A percentile compares a stretch with the other conserved stretches of the same genome.
These are phyloP conservation scores for Lipophrys pholis DNA, from an alignment of 2,113 vertebrate species.

Conservation along the genomic window DNA sequence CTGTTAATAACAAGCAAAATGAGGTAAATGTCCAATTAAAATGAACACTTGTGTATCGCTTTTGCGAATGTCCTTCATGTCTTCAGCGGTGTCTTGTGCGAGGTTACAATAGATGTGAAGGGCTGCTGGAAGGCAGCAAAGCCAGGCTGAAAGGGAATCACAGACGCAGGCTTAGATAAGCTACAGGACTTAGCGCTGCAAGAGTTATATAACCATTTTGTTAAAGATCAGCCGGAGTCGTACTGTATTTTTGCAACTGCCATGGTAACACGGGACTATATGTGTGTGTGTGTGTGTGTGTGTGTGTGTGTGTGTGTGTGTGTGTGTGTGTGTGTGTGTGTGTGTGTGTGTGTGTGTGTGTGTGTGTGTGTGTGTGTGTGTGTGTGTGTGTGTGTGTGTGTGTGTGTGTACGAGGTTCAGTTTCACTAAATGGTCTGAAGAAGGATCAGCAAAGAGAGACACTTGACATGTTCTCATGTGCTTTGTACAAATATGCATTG, in stretches of 20 bases:
- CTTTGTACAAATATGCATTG: constrained; percentile 2
- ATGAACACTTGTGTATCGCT: constrained; percentile 46
- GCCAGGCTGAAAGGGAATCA: constrained; percentile 52
- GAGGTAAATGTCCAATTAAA: constrained; percentile 31
- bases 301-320: constrained; percentile 35
- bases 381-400: constrained; percentile 43
- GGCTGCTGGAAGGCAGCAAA: constrained; percentile 58
- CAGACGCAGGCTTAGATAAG: constrained; percentile 74
- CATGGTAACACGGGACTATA: constrained; percentile 75
- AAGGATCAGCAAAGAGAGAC: constrained; percentile 28
- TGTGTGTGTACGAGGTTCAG: constrained; percentile 26
- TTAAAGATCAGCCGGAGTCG: constrained; percentile 80
- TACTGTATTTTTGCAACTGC: constrained; percentile 81
- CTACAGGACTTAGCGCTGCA: constrained; percentile 72
- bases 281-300: constrained; percentile 37
- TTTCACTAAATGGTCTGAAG: constrained; percentile 34
- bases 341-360: constrained; percentile 40
- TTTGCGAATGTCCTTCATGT: constrained; percentile 59
- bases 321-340: constrained; percentile 44
- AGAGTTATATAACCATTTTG: constrained; percentile 84
- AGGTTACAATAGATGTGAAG: constrained; percentile 54
- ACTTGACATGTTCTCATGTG: constrained; percentile 7
- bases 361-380: constrained; percentile 42
- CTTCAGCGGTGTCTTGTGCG: constrained; percentile 49
- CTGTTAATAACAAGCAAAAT: constrained; percentile 38